Conservation (phyloP, 2,888 invertebrate species). For the Pollenia griseotomentosa region DNA sequence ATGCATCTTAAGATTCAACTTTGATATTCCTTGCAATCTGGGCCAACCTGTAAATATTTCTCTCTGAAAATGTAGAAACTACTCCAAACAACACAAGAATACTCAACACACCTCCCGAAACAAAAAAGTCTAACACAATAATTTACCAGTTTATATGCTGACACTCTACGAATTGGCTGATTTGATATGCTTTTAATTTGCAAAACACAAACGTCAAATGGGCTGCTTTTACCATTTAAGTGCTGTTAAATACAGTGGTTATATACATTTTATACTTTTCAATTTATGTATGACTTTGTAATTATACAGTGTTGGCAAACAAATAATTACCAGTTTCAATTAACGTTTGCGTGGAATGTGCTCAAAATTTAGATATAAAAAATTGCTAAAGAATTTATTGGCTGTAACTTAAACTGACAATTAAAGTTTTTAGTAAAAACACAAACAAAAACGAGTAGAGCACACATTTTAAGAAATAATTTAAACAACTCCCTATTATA, state of each 20-base stretch:
- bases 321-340: slow-evolving; percentile 44
- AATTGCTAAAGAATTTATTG: slow-evolving; percentile 23
- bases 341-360: slow-evolving; percentile 1
- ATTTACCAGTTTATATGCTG: slow-evolving; percentile 19
- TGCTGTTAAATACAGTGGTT: slow-evolving; percentile 37
- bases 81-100: neutral
- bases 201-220: slow-evolving; percentile 47
- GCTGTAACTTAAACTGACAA: neutral
- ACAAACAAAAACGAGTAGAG: neutral
- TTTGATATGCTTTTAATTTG: slow-evolving; percentile 43
- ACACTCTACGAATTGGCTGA: slow-evolving; percentile 39
- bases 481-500: slow-evolving; percentile 29
- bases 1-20: too few relatives aligned
- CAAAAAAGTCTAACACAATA: neutral
- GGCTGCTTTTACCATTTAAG: slow-evolving; percentile 56
- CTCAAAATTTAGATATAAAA: neutral
- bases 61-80: too few relatives aligned
- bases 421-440: neutral
- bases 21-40: too few relatives aligned
- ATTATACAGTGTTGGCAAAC: slow-evolving; percentile 48
- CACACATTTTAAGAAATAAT: neutral
- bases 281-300: slow-evolving; percentile 20
- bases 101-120: neutral
- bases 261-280: slow-evolving; percentile 40
- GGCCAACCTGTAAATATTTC: too few relatives aligned